phyloP scores from a whole-genome alignment of 2,888 invertebrate genomes.

The Callosobruchus maculatus region DNA sequence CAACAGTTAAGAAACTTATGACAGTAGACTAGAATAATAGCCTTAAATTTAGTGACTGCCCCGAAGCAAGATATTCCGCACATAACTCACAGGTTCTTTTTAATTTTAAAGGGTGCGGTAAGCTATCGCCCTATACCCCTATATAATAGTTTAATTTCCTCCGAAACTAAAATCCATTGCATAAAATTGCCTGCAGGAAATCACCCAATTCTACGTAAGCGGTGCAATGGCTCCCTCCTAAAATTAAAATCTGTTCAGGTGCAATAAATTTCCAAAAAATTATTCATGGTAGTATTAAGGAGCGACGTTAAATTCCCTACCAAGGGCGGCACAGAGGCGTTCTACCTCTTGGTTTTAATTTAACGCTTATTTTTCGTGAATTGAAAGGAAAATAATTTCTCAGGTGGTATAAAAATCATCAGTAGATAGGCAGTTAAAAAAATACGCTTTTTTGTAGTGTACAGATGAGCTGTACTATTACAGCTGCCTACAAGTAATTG shows the following conservation, averaged over 20 bases:
- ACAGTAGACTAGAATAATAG: no score
- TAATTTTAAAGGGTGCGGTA: neutral
- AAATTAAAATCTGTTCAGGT: neutral
- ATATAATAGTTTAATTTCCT: neutral
- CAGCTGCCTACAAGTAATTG: no score
- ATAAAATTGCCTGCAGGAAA: neutral
- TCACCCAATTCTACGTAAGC: neutral
- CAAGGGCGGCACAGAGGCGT: neutral
- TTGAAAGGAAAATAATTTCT: no score
- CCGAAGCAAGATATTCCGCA: neutral
- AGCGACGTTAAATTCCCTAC: neutral
- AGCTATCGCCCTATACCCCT: neutral
- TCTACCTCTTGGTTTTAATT: no score
- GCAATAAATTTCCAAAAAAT: slow-evolving; percentile 2
- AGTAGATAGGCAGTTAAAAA: no score
- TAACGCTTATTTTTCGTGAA: no score
- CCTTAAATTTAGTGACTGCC: neutral
- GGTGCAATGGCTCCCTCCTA: neutral
- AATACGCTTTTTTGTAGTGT: no score
- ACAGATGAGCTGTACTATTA: no score
- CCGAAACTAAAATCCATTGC: neutral
- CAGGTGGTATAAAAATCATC: no score
- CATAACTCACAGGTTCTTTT: neutral
- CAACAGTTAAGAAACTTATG: no score
- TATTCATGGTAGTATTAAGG: slow-evolving; percentile 3